A percentile compares a stretch with the other conserved stretches of the same genome.
Conservation (phyloP, 2,888 invertebrate genomes). For the Tuta absoluta region DNA sequence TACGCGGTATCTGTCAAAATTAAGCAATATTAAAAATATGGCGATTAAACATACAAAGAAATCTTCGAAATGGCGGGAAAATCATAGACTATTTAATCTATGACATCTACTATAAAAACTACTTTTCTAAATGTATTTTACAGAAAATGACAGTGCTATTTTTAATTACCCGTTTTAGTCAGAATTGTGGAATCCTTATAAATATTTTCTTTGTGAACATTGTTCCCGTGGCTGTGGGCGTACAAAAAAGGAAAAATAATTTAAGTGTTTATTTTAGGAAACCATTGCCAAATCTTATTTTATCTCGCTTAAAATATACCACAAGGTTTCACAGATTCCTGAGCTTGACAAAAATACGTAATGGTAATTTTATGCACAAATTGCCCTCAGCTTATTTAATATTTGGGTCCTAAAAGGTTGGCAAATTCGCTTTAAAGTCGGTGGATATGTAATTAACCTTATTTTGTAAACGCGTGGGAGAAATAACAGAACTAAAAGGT, state of each 20-base stretch:
- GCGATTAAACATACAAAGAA: no score
- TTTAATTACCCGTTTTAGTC: no score
- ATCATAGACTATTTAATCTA: no score
- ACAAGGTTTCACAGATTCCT: conserved; percentile 21
- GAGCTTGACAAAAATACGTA: conserved; percentile 27
- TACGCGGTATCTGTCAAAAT: no score
- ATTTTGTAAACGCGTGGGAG: conserved; percentile 34
- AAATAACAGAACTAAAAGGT: conserved; percentile 30
- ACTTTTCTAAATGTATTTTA: no score
- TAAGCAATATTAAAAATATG: no score
- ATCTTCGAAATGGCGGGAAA: no score
- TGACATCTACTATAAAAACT: no score
- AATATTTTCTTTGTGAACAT: neutral
- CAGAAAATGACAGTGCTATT: no score
- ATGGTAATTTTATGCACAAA: conserved; percentile 37
- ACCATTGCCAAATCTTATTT: conserved; percentile 15
- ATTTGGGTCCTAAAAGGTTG: conserved; percentile 34
- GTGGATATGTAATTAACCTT: conserved; percentile 37
- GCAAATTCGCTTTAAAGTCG: conserved; percentile 33
- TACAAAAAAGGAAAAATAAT: conserved; percentile 2
- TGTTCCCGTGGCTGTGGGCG: neutral
- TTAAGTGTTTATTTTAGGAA: conserved; percentile 24
- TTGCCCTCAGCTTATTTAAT: conserved; percentile 35
- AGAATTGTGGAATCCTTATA: no score
- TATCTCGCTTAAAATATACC: conserved; percentile 20